Evolutionary conservation across 1,140 invertebrate species (phyloP).

Genomic region (Ostrea denselamellosa): DNA sequence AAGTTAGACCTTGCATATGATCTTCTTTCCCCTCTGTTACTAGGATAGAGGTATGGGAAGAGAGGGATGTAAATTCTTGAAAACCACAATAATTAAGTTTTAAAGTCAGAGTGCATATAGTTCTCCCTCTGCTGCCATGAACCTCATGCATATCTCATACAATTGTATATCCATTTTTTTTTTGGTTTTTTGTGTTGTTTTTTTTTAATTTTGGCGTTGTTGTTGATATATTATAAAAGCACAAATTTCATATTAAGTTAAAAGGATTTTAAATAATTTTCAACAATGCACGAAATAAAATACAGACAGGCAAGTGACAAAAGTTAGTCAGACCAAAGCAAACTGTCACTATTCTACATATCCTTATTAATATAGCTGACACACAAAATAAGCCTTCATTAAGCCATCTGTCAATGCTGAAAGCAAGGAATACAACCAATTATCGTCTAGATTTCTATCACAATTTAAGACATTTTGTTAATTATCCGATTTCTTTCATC

Average conservation of each 20-base stretch:
- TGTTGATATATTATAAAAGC: not conserved
- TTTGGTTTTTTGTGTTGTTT: not conserved
- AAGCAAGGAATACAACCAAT: not conserved
- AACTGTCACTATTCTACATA: not conserved
- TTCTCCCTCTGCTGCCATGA: too few species aligned
- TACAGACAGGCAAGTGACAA: not conserved
- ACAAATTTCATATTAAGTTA: not conserved
- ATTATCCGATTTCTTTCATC: slow-evolving; percentile 7
- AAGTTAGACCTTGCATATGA: too few species aligned
- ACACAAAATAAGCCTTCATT: not conserved
- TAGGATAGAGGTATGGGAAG: too few species aligned
- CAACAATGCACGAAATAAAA: not conserved
- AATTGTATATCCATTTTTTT: too few species aligned
- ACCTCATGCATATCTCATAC: too few species aligned
- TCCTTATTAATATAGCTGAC: not conserved
- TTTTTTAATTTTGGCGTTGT: too few species aligned
- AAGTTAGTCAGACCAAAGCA: slow-evolving; percentile 10
- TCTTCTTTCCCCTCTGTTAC: too few species aligned
- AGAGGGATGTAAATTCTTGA: too few species aligned
- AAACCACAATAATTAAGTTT: too few species aligned
- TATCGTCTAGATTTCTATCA: slow-evolving; percentile 26
- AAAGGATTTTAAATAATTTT: slow-evolving; percentile 11
- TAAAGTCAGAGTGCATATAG: too few species aligned
- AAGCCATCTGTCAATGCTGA: not conserved
- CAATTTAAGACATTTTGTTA: not conserved